These are phyloP conservation scores for Forbesichthys papilliferus DNA, from an alignment of 2,113 vertebrate genomes.

Conservation along the genomic window DNA sequence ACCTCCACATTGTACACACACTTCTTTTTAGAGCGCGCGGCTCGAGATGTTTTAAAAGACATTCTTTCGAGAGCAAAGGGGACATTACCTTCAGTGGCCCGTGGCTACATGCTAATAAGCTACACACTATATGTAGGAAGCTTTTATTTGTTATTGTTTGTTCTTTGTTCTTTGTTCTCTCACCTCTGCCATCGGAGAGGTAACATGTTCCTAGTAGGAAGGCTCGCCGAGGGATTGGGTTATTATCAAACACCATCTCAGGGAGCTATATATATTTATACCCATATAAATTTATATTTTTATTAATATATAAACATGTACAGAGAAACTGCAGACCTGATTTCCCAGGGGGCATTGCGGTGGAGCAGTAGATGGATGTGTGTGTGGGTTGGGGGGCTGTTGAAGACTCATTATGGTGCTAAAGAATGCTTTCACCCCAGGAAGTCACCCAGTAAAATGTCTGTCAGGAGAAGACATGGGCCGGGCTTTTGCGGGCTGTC, in stretches of 20 bases:
- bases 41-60: not conserved
- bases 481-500: slow-evolving; percentile 27
- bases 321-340: slow-evolving; percentile 24
- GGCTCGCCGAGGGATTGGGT: not conserved
- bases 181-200: slow-evolving; percentile 5
- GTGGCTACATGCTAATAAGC: not conserved
- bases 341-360: slow-evolving; percentile 33
- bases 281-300: slow-evolving; percentile 31
- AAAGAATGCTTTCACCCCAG: slow-evolving; percentile 47
- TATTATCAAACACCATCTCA: slow-evolving; percentile 28
- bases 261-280: slow-evolving; percentile 25
- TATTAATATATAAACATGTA: slow-evolving; percentile 44
- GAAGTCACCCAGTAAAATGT: slow-evolving; percentile 53
- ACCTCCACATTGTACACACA: too few species aligned
- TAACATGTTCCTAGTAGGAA: slow-evolving; percentile 2
- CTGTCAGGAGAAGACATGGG: slow-evolving; percentile 40
- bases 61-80: slow-evolving; percentile 2
- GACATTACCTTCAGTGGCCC: not conserved
- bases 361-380: not conserved
- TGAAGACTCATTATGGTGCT: slow-evolving; percentile 49
- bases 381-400: not conserved
- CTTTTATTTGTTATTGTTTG: not conserved
- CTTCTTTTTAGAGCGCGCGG: too few species aligned
- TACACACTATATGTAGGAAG: not conserved
- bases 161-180: not conserved